A percentile compares a stretch with the other conserved stretches of the same genome.
phyloP scores from a whole-genome alignment of 2,113 vertebrate genomes.

The Spheniscus mendiculus region DNA sequence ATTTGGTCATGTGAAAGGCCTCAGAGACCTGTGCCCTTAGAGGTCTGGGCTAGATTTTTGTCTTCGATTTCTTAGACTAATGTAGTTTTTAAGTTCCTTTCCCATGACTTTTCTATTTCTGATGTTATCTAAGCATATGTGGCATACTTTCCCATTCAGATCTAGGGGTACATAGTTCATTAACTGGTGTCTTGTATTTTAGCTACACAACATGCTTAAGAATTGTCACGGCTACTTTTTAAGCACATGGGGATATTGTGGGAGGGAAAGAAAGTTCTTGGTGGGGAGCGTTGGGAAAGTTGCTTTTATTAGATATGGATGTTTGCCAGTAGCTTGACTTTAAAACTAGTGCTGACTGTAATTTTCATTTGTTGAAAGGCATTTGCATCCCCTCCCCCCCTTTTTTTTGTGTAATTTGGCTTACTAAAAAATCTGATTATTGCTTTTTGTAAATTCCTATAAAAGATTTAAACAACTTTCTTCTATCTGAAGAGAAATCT shows the following conservation, averaged over 20 bases:
- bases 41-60: conserved; percentile 31
- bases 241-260: background rate
- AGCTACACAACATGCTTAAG: background rate
- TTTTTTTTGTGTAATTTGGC: background rate
- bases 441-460: background rate
- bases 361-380: background rate
- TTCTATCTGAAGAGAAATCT: background rate
- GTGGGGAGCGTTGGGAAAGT: background rate
- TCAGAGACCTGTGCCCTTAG: conserved; percentile 18
- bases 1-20: background rate
- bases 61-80: conserved; percentile 18
- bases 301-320: background rate
- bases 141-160: conserved; percentile 52
- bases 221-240: background rate
- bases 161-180: background rate
- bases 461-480: background rate
- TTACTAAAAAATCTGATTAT: background rate
- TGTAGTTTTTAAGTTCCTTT: conserved; percentile 33
- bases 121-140: conserved; percentile 53
- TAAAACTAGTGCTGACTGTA: background rate
- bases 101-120: conserved; percentile 64
- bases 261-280: background rate
- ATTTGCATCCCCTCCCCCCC: background rate
- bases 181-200: conserved; percentile 21
- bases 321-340: background rate